Evolutionary conservation across 2,113 vertebrate species (phyloP).

Genomic region (Osmerus mordax): DNA sequence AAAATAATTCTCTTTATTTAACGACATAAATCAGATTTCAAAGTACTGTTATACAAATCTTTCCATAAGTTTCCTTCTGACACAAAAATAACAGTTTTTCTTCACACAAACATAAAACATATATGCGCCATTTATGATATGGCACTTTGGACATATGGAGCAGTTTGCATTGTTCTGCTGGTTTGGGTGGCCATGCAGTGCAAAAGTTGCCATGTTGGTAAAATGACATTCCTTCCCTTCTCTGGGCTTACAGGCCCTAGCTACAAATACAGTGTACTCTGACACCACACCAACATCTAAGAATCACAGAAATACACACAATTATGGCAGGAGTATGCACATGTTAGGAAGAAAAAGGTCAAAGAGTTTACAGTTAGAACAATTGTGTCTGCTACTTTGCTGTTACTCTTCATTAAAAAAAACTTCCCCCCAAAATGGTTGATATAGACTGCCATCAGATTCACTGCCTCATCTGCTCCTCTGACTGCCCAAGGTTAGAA

Average conservation of each 20-base stretch:
- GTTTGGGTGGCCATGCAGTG: slow-evolving; percentile 70
- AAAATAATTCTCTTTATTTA: slow-evolving; percentile 73
- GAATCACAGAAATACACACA: slow-evolving; percentile 56
- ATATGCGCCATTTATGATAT: slow-evolving; percentile 62
- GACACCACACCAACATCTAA: slow-evolving; percentile 60
- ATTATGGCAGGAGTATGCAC: slow-evolving; percentile 65
- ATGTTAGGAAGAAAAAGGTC: slow-evolving; percentile 50
- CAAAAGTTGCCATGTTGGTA: slow-evolving; percentile 56
- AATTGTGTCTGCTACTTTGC: slow-evolving; percentile 44
- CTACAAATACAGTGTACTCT: slow-evolving; percentile 58
- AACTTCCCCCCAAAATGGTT: slow-evolving; percentile 17
- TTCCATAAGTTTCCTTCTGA: slow-evolving; percentile 63
- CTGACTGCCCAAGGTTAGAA: too few species aligned
- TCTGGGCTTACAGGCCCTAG: slow-evolving; percentile 40
- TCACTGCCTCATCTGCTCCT: too few species aligned
- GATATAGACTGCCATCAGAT: neutral
- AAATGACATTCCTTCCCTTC: slow-evolving; percentile 55
- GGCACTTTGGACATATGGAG: slow-evolving; percentile 75
- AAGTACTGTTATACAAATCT: slow-evolving; percentile 71
- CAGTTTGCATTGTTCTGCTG: slow-evolving; percentile 76
- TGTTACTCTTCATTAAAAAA: slow-evolving; percentile 41
- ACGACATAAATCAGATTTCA: slow-evolving; percentile 63
- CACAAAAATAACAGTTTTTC: slow-evolving; percentile 69
- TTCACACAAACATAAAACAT: slow-evolving; percentile 44
- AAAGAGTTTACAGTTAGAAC: slow-evolving; percentile 31